These are phyloP conservation scores for Psylliodes chrysocephalus DNA, from an alignment of 2,888 invertebrate genomes.

Conservation along the genomic window DNA sequence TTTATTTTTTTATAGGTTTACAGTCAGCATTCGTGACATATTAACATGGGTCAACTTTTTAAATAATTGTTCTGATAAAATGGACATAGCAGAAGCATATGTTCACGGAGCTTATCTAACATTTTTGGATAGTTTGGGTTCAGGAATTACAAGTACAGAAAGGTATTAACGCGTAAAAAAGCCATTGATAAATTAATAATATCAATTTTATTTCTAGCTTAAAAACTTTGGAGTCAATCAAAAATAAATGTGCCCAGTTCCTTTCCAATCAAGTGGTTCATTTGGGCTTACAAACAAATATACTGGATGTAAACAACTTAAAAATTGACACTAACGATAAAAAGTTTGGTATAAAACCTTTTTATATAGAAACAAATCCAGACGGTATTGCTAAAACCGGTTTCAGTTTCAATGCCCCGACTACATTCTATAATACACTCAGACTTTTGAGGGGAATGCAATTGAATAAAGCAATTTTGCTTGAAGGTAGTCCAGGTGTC, in stretches of 20 bases:
- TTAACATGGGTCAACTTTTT: slow-evolving; percentile 93
- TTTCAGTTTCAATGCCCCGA: slow-evolving; percentile 82
- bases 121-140: slow-evolving; percentile 91
- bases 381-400: slow-evolving; percentile 54
- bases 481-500: slow-evolving; percentile 98
- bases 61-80: slow-evolving; percentile 69
- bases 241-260: slow-evolving; percentile 68
- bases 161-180: slow-evolving; percentile 63
- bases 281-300: slow-evolving; percentile 30
- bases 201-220: slow-evolving; percentile 53
- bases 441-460: slow-evolving; percentile 90
- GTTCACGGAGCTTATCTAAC: slow-evolving; percentile 92
- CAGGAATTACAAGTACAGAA: slow-evolving; percentile 80
- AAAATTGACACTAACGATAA: slow-evolving; percentile 58
- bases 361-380: slow-evolving; percentile 73
- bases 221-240: slow-evolving; percentile 59
- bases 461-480: slow-evolving; percentile 88
- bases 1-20: slow-evolving; percentile 70
- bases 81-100: slow-evolving; percentile 73
- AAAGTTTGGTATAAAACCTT: slow-evolving; percentile 81
- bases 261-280: slow-evolving; percentile 68
- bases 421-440: slow-evolving; percentile 83
- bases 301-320: slow-evolving; percentile 34
- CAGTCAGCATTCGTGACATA: slow-evolving; percentile 90
- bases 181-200: too few relatives aligned